Evolutionary conservation across 2,113 vertebrate species (phyloP).

Genomic region (Oryzias celebensis): DNA sequence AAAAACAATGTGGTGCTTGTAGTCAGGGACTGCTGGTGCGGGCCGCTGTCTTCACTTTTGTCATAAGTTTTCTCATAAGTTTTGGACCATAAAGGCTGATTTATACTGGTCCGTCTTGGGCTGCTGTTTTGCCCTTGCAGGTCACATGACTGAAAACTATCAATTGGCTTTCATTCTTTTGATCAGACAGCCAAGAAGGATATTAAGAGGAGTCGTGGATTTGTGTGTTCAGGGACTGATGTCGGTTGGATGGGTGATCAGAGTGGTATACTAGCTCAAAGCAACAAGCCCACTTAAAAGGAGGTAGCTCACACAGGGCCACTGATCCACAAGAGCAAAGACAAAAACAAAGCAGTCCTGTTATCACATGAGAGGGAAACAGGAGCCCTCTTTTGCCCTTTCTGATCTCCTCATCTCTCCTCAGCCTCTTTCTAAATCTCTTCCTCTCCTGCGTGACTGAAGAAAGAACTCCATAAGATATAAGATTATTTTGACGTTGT

Average conservation of each 20-base stretch:
- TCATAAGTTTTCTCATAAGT: no score
- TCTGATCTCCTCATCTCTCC: conserved; percentile 10
- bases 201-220: background rate
- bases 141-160: no score
- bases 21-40: no score
- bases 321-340: conserved; percentile 24
- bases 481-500: conserved; percentile 18
- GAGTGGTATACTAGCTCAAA: conserved; percentile 51
- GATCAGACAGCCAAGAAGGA: conserved; percentile 1
- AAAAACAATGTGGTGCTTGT: no score
- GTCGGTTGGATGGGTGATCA: conserved; percentile 19
- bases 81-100: no score
- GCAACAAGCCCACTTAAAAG: conserved; percentile 52
- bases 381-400: conserved; percentile 10
- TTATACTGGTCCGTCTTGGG: no score
- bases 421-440: conserved; percentile 4
- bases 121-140: no score
- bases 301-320: conserved; percentile 46
- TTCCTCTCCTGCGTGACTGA: conserved; percentile 17
- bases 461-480: conserved; percentile 14
- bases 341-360: conserved; percentile 14
- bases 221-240: background rate
- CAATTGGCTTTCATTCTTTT: background rate
- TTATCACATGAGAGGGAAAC: conserved; percentile 20
- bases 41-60: no score